Percentiles rank a stretch among this genome's conserved stretches.
Conservation (phyloP, 2,888 invertebrate species). For the Euplagia quadripunctaria region DNA sequence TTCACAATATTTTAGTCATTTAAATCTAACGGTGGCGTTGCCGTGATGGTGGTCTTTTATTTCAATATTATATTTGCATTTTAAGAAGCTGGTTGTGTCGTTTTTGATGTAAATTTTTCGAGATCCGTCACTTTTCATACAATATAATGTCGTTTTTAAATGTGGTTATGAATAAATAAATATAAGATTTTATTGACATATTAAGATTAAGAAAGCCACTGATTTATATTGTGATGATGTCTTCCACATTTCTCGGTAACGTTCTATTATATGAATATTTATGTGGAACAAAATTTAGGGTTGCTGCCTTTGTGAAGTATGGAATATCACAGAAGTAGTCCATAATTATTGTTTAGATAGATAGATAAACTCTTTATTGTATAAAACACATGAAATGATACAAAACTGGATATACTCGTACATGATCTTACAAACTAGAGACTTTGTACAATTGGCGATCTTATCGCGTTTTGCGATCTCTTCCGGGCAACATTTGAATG, state of each 20-base stretch:
- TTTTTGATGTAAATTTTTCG: constrained; percentile 16
- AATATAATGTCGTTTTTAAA: constrained; percentile 9
- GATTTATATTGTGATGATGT: constrained; percentile 14
- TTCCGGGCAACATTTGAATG: too few species aligned
- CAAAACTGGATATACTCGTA: too few species aligned
- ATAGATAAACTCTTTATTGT: too few species aligned
- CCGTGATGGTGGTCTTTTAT: constrained; percentile 43
- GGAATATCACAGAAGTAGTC: background rate
- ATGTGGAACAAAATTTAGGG: background rate
- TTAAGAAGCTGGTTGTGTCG: constrained; percentile 42
- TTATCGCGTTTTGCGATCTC: too few species aligned
- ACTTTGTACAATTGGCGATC: too few species aligned
- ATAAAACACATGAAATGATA: too few species aligned
- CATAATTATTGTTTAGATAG: background rate
- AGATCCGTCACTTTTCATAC: constrained; percentile 16
- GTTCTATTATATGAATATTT: background rate
- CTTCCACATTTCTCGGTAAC: constrained; percentile 6
- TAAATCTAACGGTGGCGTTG: constrained; percentile 44
- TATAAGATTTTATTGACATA: constrained; percentile 17
- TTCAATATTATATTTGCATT: constrained; percentile 48
- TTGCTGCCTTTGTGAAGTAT: background rate
- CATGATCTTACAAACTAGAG: too few species aligned
- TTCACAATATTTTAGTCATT: constrained; percentile 35
- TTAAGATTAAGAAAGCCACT: constrained; percentile 19
- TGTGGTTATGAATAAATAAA: background rate